Percentiles rank a stretch among this genome's conserved stretches.
These are phyloP conservation scores for Madoqua kirkii DNA, from an alignment of 2,113 vertebrate genomes.

Conservation along the genomic window DNA sequence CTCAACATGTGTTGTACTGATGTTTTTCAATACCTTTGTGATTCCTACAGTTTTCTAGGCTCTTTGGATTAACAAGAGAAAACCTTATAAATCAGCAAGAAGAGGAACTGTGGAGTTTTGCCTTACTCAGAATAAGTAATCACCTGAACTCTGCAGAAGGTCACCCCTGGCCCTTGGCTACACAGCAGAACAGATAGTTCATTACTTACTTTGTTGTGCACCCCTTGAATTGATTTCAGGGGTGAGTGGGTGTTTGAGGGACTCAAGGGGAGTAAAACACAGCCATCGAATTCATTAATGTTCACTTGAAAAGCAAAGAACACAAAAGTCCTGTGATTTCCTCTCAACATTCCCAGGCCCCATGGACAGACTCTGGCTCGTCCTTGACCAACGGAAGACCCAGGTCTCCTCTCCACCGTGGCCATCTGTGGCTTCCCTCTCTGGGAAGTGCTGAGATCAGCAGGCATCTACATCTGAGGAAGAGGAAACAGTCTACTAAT, in stretches of 20 bases:
- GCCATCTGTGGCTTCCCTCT: not conserved
- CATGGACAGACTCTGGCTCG: not conserved
- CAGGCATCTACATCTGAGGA: not conserved
- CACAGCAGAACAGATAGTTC: constrained; percentile 47
- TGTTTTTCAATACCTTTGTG: constrained; percentile 28
- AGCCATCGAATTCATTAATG: constrained; percentile 28
- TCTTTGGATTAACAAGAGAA: constrained; percentile 72
- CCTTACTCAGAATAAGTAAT: not conserved
- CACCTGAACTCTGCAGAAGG: not conserved
- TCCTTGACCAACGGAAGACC: not conserved
- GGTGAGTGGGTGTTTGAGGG: not conserved
- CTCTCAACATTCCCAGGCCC: not conserved
- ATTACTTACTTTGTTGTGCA: constrained; percentile 56
- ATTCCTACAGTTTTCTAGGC: constrained; percentile 46
- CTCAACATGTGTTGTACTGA: constrained; percentile 3
- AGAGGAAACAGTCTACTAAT: constrained; percentile 18
- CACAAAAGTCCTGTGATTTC: not conserved
- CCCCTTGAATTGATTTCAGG: not conserved
- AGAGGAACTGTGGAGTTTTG: not conserved
- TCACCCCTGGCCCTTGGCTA: constrained; percentile 43
- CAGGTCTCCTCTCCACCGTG: not conserved
- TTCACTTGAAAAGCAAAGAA: constrained; percentile 18
- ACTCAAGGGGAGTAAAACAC: constrained; percentile 34
- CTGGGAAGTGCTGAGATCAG: not conserved
- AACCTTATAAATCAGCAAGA: constrained; percentile 7